Evolutionary conservation across 2,888 invertebrate species (phyloP).

Genomic region (Patella depressa): DNA sequence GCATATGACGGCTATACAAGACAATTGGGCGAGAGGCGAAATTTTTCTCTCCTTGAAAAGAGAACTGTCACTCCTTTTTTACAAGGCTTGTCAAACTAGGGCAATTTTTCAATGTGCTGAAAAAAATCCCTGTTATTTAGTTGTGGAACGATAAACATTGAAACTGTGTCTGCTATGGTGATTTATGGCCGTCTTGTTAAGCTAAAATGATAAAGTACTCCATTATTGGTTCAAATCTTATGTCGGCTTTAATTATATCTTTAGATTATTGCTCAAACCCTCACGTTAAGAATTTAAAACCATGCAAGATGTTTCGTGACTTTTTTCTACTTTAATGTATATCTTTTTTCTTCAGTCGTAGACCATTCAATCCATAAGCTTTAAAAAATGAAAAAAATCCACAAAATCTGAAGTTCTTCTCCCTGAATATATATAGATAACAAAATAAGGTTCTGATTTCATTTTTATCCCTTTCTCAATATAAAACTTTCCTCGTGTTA

Average conservation of each 20-base stretch:
- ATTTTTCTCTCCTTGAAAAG: neutral
- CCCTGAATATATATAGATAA: too few relatives aligned
- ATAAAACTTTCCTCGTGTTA: too few relatives aligned
- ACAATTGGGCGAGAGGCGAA: conserved; percentile 10
- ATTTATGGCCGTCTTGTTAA: neutral
- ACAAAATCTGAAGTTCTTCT: too few relatives aligned
- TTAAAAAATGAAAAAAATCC: too few relatives aligned
- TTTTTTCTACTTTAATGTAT: too few relatives aligned
- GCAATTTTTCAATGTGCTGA: conserved; percentile 1
- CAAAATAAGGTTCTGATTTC: too few relatives aligned
- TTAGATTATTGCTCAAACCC: neutral
- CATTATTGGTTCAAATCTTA: conserved; percentile 2
- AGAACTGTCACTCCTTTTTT: conserved; percentile 5
- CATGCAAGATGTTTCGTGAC: too few relatives aligned
- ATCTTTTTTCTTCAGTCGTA: too few relatives aligned
- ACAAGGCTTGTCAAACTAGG: conserved; percentile 4
- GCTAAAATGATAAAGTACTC: conserved; percentile 7
- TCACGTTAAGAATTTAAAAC: too few relatives aligned
- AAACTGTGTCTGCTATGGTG: neutral
- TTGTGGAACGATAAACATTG: neutral
- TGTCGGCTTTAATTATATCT: neutral
- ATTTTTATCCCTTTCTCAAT: too few relatives aligned
- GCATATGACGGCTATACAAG: conserved; percentile 10
- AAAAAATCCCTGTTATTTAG: conserved; percentile 7
- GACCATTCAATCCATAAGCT: too few relatives aligned